phyloP scores from a whole-genome alignment of 2,113 vertebrate genomes.

The Plecotus auritus region DNA sequence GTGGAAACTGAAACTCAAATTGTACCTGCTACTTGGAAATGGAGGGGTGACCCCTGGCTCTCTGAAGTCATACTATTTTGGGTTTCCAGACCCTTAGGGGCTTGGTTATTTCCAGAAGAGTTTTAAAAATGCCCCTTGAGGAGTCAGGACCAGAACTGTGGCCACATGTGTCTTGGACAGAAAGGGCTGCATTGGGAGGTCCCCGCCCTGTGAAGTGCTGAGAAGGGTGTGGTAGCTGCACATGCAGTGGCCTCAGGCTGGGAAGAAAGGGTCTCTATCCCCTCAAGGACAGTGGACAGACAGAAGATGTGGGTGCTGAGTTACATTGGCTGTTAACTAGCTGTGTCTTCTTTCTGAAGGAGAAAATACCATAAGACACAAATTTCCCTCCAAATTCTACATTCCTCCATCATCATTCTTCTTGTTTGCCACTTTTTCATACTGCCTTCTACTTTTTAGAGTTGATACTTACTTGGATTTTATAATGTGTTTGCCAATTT shows the following conservation, averaged over 20 bases:
- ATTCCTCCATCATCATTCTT: too few relatives aligned
- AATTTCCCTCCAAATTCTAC: not conserved
- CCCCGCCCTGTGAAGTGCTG: not conserved
- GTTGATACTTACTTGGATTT: not conserved
- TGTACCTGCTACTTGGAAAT: not conserved
- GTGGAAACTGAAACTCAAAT: not conserved
- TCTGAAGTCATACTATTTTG: not conserved
- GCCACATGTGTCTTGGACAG: not conserved
- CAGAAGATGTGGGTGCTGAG: too few relatives aligned
- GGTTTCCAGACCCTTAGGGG: not conserved
- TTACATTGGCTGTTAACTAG: not conserved
- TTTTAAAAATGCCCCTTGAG: not conserved
- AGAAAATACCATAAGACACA: not conserved
- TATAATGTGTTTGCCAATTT: not conserved
- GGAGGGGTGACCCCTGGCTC: not conserved
- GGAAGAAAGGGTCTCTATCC: not conserved
- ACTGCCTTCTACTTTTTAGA: not conserved
- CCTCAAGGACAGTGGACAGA: not conserved
- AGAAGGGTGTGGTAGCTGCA: not conserved
- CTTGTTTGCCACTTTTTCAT: not conserved
- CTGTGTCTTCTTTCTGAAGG: not conserved
- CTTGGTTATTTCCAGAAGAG: not conserved
- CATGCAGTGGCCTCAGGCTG: fast-evolving
- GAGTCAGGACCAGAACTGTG: not conserved
- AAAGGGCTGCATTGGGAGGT: not conserved